A percentile compares a stretch with the other conserved stretches of the same genome.
Evolutionary conservation across 1,140 invertebrate genomes (phyloP).

Genomic region (Sycobia sp.): DNA sequence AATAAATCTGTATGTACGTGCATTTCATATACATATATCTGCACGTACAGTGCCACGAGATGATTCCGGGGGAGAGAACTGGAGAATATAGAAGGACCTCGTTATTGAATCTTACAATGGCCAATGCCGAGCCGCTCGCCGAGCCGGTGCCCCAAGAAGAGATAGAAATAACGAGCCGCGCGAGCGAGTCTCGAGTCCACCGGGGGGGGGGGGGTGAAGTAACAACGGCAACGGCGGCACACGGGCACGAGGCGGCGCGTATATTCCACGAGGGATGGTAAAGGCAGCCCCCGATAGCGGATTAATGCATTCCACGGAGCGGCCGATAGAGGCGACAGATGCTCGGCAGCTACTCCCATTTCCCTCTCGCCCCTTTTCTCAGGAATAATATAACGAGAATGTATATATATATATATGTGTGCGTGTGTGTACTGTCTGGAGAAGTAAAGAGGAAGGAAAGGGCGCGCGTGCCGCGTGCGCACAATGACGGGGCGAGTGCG

Average conservation of each 20-base stretch:
- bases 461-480: too few relatives aligned
- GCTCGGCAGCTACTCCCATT: neutral
- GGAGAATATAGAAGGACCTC: conserved; percentile 19
- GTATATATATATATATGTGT: too few relatives aligned
- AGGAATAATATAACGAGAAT: conserved; percentile 5
- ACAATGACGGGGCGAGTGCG: too few relatives aligned
- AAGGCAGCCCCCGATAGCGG: conserved; percentile 10
- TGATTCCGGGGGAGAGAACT: conserved; percentile 4
- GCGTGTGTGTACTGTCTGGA: too few relatives aligned
- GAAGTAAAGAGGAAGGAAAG: neutral
- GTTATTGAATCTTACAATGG: conserved; percentile 34
- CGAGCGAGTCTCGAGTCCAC: too few relatives aligned
- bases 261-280: neutral
- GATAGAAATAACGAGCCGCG: conserved; percentile 31
- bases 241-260: neutral
- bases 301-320: conserved; percentile 28
- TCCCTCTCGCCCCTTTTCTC: neutral
- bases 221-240: too few relatives aligned
- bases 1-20: conserved; percentile 27
- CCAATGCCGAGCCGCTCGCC: conserved; percentile 8
- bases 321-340: conserved; percentile 14
- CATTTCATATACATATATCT: conserved; percentile 1
- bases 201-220: too few relatives aligned
- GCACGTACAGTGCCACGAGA: too few relatives aligned
- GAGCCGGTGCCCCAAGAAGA: neutral